Evolutionary conservation across 2,888 invertebrate genomes (phyloP).

Genomic region (Acronicta psi): DNA sequence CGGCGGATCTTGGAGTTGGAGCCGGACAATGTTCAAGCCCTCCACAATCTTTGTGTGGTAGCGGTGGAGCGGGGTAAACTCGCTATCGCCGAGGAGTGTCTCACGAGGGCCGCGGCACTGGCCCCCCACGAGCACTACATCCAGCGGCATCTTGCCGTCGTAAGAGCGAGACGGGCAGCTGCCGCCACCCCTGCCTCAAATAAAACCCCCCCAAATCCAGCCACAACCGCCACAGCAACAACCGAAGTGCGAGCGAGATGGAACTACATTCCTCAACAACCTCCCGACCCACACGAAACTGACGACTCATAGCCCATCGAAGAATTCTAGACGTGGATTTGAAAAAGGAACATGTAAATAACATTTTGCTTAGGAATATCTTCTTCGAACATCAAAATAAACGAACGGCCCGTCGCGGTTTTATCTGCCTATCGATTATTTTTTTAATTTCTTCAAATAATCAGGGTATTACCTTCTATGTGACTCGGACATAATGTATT

Average conservation of each 20-base stretch:
- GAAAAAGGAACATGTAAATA: slow-evolving; percentile 51
- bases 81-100: slow-evolving; percentile 95
- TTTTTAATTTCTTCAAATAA: slow-evolving; percentile 58
- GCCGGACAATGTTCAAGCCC: slow-evolving; percentile 97
- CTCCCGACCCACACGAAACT: slow-evolving; percentile 82
- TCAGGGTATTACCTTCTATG: slow-evolving; percentile 66
- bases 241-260: slow-evolving; percentile 83
- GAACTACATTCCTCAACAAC: slow-evolving; percentile 87
- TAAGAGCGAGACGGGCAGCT: slow-evolving; percentile 87
- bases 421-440: slow-evolving; percentile 58
- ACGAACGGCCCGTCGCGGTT: slow-evolving; percentile 54
- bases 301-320: slow-evolving; percentile 76
- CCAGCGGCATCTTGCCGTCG: slow-evolving; percentile 95
- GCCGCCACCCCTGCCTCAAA: slow-evolving; percentile 49
- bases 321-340: slow-evolving; percentile 34
- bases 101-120: slow-evolving; percentile 93
- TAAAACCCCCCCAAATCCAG: slow-evolving; percentile 46
- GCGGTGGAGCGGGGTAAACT: slow-evolving; percentile 97
- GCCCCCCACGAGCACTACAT: slow-evolving; percentile 98
- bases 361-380: slow-evolving; percentile 53
- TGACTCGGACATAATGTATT: slow-evolving; percentile 42
- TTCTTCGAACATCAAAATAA: slow-evolving; percentile 56
- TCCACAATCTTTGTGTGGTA: slow-evolving; percentile 98
- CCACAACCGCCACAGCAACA: slow-evolving; percentile 54
- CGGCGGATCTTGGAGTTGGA: slow-evolving; percentile 95